Evolutionary conservation across 2,797 vertebrate species (phyloP), one percentile per base, ranked within the genome.

Genomic region (Peromyscus nudipes): DNA sequence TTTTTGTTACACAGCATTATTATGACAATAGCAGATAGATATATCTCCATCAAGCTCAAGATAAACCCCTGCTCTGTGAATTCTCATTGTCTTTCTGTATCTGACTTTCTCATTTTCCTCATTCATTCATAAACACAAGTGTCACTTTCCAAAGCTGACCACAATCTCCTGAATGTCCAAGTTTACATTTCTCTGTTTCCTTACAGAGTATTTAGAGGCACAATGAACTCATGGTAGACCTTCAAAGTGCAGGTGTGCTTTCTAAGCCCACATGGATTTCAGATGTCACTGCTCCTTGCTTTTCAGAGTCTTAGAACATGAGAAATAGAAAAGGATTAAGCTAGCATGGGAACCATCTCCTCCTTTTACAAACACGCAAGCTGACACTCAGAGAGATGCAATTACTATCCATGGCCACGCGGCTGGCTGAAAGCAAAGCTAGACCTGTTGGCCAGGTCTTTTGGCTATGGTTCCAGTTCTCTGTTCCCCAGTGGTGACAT

Each of bases 181-280:
- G 52, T 88, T 95, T 71, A 84, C 46, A 81, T 93, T 92, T 84
- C 83, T 90, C 83, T 84, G 19, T 93, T 92, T 94, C 88, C 64
- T 91, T 92, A 57, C 8, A 40, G 46, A 85, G 14, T 82, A 82
- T n/a, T 91, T 93, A 87, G 57, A 79, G 55, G 43, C 13, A 49
- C 25, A 49, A 25, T 49, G 40, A 96, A 23, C 57, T 73, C 46
- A 46, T 1, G 17, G 60, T 43, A 71, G 62, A 84, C 77, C 37
- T 83, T 93, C 76, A 91, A 93, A 82, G 52, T 43, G 16, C 89
- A 49, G 31, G 62, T 49, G 40, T 85, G 73, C 65, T 57, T 90
- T 88, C 71, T 29, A 91, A 92, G 62, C 1, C 40, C 49, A 73
- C 1, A 11, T 87, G 87, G 46, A 55, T 92, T 93, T 89, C 55